These are phyloP conservation scores for Dysidea cf. avara DNA, from an alignment of 37 sponge, comb jelly and placozoan genomes.

Conservation along the genomic window DNA sequence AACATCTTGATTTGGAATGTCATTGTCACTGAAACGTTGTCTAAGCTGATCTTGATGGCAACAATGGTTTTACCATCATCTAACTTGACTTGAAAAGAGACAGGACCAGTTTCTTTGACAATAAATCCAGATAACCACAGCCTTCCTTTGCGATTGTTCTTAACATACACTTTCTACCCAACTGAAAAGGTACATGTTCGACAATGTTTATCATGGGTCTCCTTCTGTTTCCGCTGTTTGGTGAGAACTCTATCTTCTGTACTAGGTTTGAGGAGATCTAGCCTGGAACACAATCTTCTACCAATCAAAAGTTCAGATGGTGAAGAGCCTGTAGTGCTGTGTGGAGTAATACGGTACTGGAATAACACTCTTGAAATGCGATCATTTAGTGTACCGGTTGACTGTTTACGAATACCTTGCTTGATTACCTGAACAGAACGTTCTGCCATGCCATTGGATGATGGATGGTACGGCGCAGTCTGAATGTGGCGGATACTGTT, in stretches of 20 bases:
- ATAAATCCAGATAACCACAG: conserved; percentile 24
- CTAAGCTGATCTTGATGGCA: conserved; percentile 23
- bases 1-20: no score
- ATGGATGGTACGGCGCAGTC: no score
- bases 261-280: conserved; percentile 28
- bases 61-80: not conserved
- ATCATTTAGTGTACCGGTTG: not conserved
- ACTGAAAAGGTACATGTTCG: conserved; percentile 1
- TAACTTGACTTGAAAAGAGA: conserved; percentile 18
- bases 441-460: no score
- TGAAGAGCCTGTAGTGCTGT: conserved; percentile 18
- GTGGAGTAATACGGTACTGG: conserved; percentile 28
- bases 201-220: not conserved
- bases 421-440: conserved; percentile 25
- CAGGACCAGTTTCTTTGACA: conserved; percentile 8
- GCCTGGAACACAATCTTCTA: conserved; percentile 16
- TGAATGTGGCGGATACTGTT: conserved; percentile 40
- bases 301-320: conserved; percentile 34
- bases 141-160: not conserved
- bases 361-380: conserved; percentile 19
- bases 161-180: conserved; percentile 37
- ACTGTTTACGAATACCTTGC: conserved; percentile 12
- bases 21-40: not conserved
- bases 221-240: conserved; percentile 11
- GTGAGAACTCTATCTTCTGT: conserved; percentile 10